phyloP scores from a whole-genome alignment of 2,797 vertebrate genomes.

The Moxostoma hubbsi region DNA sequence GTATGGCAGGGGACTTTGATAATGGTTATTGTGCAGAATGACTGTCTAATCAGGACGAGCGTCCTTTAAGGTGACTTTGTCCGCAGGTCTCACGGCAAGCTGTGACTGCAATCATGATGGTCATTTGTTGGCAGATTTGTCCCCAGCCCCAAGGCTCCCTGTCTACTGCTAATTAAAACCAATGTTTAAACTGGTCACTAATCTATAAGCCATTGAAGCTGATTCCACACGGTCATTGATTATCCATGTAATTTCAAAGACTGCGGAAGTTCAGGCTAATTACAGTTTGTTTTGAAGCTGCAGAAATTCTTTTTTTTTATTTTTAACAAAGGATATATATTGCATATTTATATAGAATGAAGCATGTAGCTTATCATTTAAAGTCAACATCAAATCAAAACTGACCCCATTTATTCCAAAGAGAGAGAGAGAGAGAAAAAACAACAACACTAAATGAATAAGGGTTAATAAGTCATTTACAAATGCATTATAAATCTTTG shows the following conservation, averaged over 20 bases:
- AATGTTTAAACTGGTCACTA: constrained; percentile 74
- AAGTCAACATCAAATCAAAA: no score
- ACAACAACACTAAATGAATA: no score
- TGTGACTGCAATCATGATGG: constrained; percentile 36
- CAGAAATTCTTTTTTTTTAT: no score
- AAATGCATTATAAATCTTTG: no score
- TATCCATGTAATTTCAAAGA: constrained; percentile 66
- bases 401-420: no score
- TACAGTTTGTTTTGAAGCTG: constrained; percentile 66
- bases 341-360: no score
- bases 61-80: constrained; percentile 74
- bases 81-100: constrained; percentile 9
- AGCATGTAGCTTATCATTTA: no score
- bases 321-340: no score
- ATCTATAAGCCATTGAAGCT: constrained; percentile 74
- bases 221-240: constrained; percentile 72
- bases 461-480: no score
- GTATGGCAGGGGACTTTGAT: not conserved
- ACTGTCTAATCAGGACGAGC: constrained; percentile 63
- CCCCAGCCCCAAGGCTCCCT: constrained; percentile 49
- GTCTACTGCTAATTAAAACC: constrained; percentile 72
- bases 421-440: no score
- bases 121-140: constrained; percentile 22
- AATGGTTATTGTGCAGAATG: not conserved
- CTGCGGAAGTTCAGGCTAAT: constrained; percentile 65